phyloP scores from a whole-genome alignment of 2,888 invertebrate genomes.

The Drosophila basisetae region DNA sequence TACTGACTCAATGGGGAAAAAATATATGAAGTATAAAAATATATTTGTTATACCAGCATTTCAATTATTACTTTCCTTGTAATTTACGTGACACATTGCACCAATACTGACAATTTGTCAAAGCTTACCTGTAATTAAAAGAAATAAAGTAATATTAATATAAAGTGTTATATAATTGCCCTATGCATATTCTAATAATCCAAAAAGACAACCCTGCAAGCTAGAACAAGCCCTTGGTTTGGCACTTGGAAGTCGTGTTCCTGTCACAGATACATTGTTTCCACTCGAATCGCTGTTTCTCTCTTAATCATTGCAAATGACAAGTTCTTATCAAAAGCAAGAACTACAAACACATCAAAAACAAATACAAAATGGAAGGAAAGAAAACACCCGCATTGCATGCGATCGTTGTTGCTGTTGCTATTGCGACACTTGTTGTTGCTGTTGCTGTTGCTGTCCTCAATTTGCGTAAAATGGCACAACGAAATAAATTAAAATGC shows the following conservation, averaged over 20 bases:
- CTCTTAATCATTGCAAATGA: conserved; percentile 58
- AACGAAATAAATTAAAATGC: conserved; percentile 79
- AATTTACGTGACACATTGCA: background rate
- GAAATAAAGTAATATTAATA: background rate
- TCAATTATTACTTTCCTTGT: background rate
- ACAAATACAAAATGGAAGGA: conserved; percentile 1
- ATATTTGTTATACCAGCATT: background rate
- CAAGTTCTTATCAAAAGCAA: conserved; percentile 70
- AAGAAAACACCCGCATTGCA: conserved; percentile 59
- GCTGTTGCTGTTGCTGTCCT: conserved; percentile 60
- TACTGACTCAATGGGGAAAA: background rate
- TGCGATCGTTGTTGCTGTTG: conserved; percentile 23
- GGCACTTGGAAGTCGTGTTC: conserved; percentile 1
- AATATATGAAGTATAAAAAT: background rate
- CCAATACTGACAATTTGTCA: background rate
- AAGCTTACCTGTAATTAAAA: background rate
- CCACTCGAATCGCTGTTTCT: conserved; percentile 2
- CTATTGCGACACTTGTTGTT: conserved; percentile 28
- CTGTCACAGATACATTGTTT: conserved; percentile 6
- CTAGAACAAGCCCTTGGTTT: background rate
- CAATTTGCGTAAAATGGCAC: conserved; percentile 80
- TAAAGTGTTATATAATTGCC: background rate
- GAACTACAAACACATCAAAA: conserved; percentile 19
- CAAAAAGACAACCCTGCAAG: background rate
- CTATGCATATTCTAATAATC: background rate